Evolutionary conservation across 1,140 invertebrate species (phyloP).

Genomic region (Mactra quadrangularis): DNA sequence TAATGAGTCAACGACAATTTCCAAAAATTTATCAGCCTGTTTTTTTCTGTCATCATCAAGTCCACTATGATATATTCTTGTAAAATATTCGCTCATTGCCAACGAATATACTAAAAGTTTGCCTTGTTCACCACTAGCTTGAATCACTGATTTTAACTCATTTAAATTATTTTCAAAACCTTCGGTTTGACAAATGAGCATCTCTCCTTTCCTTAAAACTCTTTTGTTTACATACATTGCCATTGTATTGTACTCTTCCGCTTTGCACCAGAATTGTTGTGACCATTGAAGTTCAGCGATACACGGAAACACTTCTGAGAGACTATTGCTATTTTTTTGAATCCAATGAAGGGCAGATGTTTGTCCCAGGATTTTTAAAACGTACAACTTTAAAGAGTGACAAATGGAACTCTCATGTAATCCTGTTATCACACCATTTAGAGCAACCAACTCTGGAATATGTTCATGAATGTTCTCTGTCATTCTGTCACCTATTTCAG

Average conservation of each 20-base stretch:
- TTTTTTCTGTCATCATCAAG: conserved; percentile 9
- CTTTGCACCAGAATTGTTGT: no score
- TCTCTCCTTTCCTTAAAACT: no score
- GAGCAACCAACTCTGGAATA: neutral
- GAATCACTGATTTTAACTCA: no score
- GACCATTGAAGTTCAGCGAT: no score
- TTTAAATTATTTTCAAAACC: no score
- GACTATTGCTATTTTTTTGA: neutral
- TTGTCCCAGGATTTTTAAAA: conserved; percentile 20
- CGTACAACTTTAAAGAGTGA: neutral
- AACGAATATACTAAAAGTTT: neutral
- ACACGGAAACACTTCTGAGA: no score
- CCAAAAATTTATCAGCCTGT: neutral
- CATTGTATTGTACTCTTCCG: no score
- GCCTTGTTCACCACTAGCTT: no score
- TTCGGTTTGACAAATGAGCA: no score
- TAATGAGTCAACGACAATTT: neutral
- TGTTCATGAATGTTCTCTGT: neutral
- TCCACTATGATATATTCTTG: neutral
- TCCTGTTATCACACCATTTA: conserved; percentile 1
- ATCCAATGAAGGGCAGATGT: neutral
- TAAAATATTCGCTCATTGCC: conserved; percentile 8
- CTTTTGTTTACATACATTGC: no score
- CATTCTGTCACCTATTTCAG: neutral
- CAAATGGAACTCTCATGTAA: neutral